Base-by-base conservation (phyloP, 2,113 vertebrate species). In the Microtus montanus region DNA sequence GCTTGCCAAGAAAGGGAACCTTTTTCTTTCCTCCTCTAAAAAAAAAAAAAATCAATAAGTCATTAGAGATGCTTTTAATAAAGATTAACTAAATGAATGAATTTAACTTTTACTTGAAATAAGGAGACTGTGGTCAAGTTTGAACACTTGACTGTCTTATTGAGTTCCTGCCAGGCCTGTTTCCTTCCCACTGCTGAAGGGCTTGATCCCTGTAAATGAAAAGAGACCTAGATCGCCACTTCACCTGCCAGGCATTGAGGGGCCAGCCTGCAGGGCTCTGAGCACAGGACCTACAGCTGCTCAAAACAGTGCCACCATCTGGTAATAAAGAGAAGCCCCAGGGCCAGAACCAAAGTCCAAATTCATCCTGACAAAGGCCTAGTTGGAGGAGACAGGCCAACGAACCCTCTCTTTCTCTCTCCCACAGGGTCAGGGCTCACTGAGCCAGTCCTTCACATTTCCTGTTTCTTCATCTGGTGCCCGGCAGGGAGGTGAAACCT, bases 41-140 rank as follows among this genome's bases (percentile, higher is more conserved):
- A 91, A 94, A 95, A 52, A 54, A n/a, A n/a, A 94, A 95, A 93
- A 93, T 93, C 97, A 93, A 86, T 96, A 95, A 89, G 68, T 97
- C 89, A 78, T 92, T 97, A 96, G 89, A 93, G 80, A 90, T 71
- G 82, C 85, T 92, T 94, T 94, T 92, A 95, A 95, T 93, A 87
- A 93, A 95, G 90, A 93, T 93, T 78, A 95, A 96, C 80, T 58
- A 96, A 96, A 96, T 79, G 87, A 92, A 95, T 89, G 74, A 64
- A 91, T 93, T 93, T 92, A 96, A 93, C 95, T 96, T 92, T 70
- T 38, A 87, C 70, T 70, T 58, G 71, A 66, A 77, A 19, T 15
- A 87, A 85, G 35, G 22, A 47, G 87, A 91, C 0, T 35, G n/a
- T 5, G 0, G 33, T 66, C 64, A 35, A 8, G 41, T 93, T 7